A percentile compares a stretch with the other conserved stretches of the same genome.
Conservation (phyloP, 2,888 invertebrate genomes). For the Laspeyria flexula region DNA sequence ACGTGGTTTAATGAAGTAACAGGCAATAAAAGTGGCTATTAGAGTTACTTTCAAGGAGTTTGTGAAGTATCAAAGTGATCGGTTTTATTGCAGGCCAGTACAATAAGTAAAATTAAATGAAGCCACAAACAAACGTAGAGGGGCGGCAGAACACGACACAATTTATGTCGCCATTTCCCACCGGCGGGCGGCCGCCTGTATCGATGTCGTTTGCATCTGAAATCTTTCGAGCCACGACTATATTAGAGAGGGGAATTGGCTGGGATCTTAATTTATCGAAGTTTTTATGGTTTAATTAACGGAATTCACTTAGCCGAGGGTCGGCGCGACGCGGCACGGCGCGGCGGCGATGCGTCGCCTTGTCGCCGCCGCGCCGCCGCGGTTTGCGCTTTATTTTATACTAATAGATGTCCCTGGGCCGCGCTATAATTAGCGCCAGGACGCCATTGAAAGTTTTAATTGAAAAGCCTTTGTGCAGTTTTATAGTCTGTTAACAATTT, state of each 20-base stretch:
- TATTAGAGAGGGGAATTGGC: constrained; percentile 85
- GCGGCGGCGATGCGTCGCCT: constrained; percentile 44
- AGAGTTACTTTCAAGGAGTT: constrained; percentile 52
- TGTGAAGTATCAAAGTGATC: constrained; percentile 55
- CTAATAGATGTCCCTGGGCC: constrained; percentile 77
- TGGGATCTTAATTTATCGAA: constrained; percentile 87
- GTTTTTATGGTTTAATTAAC: constrained; percentile 87
- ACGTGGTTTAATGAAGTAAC: constrained; percentile 23
- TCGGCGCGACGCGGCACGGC: constrained; percentile 43
- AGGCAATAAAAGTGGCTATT: constrained; percentile 44
- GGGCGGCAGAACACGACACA: constrained; percentile 58
- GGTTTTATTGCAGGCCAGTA: constrained; percentile 49
- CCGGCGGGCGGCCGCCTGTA: constrained; percentile 60
- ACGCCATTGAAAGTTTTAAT: constrained; percentile 84
- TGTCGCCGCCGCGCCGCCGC: constrained; percentile 58
- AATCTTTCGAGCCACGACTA: constrained; percentile 78
- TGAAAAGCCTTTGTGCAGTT: constrained; percentile 84
- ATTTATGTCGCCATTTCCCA: constrained; percentile 69
- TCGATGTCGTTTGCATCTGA: constrained; percentile 84
- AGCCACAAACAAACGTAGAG: constrained; percentile 76
- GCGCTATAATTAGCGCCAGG: constrained; percentile 77
- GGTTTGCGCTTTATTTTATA: constrained; percentile 76
- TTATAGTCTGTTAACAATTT: constrained; percentile 79
- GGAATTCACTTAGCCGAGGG: constrained; percentile 84
- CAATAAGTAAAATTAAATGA: constrained; percentile 75